A percentile compares a stretch with the other conserved stretches of the same genome.
Evolutionary conservation across 2,888 invertebrate genomes (phyloP).

Genomic region (Troides aeacus): DNA sequence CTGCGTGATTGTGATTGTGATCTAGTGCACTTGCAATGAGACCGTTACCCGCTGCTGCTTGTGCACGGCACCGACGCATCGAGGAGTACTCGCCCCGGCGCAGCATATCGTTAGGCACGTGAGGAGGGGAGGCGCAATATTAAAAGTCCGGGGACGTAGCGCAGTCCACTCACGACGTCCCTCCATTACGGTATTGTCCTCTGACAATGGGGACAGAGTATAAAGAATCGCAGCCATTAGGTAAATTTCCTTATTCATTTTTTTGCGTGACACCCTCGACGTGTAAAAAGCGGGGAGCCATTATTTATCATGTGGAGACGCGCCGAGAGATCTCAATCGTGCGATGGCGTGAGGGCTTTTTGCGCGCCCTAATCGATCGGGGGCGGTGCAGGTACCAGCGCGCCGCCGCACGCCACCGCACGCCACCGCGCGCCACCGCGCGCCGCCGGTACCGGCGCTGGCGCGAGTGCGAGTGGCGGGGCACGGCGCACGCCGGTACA

Average conservation of each 20-base stretch:
- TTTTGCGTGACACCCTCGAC: conserved; percentile 75
- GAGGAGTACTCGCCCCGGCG: not conserved
- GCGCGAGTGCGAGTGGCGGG: no score
- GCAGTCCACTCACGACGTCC: conserved; percentile 74
- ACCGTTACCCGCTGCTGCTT: no score
- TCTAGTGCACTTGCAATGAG: no score
- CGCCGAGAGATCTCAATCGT: conserved; percentile 65
- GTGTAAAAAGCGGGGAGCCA: conserved; percentile 64
- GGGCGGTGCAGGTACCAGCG: conserved; percentile 43
- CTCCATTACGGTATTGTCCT: conserved; percentile 77
- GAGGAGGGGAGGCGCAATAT: conserved; percentile 43
- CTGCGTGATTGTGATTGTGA: no score
- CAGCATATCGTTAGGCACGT: conserved; percentile 26
- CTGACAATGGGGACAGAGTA: conserved; percentile 73
- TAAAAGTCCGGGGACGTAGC: conserved; percentile 47
- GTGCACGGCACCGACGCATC: no score
- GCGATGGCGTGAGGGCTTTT: conserved; percentile 55
- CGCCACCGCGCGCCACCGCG: not conserved
- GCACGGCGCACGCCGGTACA: no score
- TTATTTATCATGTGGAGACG: conserved; percentile 70
- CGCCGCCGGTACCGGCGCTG: no score
- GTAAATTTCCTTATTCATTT: conserved; percentile 80
- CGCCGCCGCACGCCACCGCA: not conserved
- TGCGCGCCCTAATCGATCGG: conserved; percentile 53
- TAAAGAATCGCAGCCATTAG: conserved; percentile 79